phyloP scores from a whole-genome alignment of 2,888 invertebrate genomes.

The Arge pagana region DNA sequence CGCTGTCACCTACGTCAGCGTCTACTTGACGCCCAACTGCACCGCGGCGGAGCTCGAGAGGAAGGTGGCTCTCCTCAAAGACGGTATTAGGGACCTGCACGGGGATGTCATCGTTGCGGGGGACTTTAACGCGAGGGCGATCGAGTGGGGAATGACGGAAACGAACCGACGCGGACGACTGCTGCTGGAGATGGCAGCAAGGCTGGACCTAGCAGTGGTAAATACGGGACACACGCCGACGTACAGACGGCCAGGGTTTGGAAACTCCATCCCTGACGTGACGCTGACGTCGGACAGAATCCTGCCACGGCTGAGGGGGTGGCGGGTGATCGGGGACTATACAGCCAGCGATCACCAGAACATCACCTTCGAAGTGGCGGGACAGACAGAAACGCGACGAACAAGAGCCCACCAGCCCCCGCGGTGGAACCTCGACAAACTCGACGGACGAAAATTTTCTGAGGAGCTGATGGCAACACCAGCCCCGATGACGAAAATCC shows the following conservation, averaged over 20 bases:
- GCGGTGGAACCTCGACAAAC: background rate
- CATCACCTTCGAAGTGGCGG: conserved; percentile 10
- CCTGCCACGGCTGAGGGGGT: background rate
- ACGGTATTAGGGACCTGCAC: too few species aligned
- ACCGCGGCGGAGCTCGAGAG: conserved; percentile 8
- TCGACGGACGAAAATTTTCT: background rate
- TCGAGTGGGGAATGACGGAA: conserved; percentile 18
- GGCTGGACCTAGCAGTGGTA: conserved; percentile 17
- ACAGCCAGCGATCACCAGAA: conserved; percentile 27
- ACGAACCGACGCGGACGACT: conserved; percentile 19
- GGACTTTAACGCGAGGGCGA: conserved; percentile 23
- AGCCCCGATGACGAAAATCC: conserved; percentile 16
- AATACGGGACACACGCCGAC: conserved; percentile 13
- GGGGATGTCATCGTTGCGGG: too few species aligned
- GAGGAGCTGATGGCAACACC: background rate
- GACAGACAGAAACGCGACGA: too few species aligned
- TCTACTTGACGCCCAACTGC: conserved; percentile 24
- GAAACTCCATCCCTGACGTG: background rate
- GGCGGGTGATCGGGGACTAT: conserved; percentile 20
- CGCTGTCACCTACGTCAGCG: conserved; percentile 16
- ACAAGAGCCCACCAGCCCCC: too few species aligned
- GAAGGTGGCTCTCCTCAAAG: conserved; percentile 3
- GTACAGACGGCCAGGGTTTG: conserved; percentile 6
- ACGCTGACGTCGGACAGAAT: background rate
- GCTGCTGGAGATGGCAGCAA: conserved; percentile 24